Conservation (phyloP, 1,140 invertebrate species). For the Andricus grossulariae region DNA sequence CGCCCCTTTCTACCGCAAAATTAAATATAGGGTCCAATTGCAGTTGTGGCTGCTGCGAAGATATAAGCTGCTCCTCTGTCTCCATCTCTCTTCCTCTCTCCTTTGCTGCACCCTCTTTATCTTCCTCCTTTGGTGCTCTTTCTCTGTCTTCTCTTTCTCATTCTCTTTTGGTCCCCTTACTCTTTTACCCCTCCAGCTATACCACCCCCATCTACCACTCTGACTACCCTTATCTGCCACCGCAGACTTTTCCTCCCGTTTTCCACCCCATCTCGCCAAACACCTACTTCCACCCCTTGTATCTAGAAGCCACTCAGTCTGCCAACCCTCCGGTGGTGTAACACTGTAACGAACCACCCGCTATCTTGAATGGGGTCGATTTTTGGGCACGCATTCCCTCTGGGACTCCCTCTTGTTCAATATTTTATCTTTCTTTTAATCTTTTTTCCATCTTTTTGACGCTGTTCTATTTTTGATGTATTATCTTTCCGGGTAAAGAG, state of each 20-base stretch:
- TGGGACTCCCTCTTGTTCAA: not conserved
- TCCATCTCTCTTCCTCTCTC: conserved; percentile 31
- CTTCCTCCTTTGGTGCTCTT: conserved; percentile 29
- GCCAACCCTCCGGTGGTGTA: conserved; percentile 47
- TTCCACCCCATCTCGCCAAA: conserved; percentile 63
- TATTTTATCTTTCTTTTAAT: conserved; percentile 22
- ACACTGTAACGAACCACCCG: conserved; percentile 39
- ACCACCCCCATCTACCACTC: conserved; percentile 40
- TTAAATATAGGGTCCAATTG: conserved; percentile 75
- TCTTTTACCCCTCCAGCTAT: conserved; percentile 27
- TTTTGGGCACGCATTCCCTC: conserved; percentile 28
- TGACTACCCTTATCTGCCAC: conserved; percentile 66
- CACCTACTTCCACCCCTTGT: conserved; percentile 61
- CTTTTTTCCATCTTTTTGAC: conserved; percentile 20
- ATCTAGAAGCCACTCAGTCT: conserved; percentile 59
- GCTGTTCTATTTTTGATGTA: conserved; percentile 22
- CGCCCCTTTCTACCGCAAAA: conserved; percentile 60
- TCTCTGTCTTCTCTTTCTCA: not conserved
- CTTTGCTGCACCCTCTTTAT: conserved; percentile 36
- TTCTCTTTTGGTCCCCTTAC: conserved; percentile 23
- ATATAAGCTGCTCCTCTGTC: conserved; percentile 48
- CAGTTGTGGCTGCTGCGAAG: conserved; percentile 56
- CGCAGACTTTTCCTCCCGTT: conserved; percentile 64
- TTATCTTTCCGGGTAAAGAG: not conserved
- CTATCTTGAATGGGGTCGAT: conserved; percentile 25